Evolutionary conservation across 2,113 vertebrate genomes (phyloP).

Genomic region (Tyto alba): DNA sequence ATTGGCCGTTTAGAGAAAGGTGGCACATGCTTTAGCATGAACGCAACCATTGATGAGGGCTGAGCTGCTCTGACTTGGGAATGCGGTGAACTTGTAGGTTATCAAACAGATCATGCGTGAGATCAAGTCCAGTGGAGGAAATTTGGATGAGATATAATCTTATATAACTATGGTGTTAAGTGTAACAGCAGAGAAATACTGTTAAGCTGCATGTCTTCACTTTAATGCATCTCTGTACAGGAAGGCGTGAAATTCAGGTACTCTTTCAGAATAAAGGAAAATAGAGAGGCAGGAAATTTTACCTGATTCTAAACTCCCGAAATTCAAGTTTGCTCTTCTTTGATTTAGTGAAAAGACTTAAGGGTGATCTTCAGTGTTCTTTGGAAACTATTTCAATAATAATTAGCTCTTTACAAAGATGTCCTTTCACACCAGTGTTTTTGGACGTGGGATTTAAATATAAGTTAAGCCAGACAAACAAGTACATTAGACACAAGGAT

Average conservation of each 20-base stretch:
- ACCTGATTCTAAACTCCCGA: neutral
- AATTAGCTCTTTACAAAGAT: neutral
- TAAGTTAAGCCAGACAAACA: neutral
- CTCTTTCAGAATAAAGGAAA: neutral
- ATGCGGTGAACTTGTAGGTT: neutral
- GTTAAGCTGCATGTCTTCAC: neutral
- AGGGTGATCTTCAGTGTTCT: neutral
- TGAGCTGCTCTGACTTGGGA: neutral
- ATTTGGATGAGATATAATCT: neutral
- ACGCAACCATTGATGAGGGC: neutral
- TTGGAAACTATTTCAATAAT: neutral
- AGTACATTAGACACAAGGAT: neutral
- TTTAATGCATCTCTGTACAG: neutral
- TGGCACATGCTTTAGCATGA: neutral
- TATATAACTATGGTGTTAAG: neutral
- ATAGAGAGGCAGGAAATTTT: neutral
- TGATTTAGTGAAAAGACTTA: neutral
- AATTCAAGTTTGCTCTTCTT: neutral
- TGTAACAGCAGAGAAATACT: neutral
- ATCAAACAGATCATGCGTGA: neutral
- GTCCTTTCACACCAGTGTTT: neutral
- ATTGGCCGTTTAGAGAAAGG: neutral
- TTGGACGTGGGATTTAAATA: neutral
- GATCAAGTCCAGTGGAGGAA: neutral
- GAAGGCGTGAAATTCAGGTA: neutral